Conservation (phyloP, 2,113 vertebrate species). For the Peromyscus polionotus region DNA sequence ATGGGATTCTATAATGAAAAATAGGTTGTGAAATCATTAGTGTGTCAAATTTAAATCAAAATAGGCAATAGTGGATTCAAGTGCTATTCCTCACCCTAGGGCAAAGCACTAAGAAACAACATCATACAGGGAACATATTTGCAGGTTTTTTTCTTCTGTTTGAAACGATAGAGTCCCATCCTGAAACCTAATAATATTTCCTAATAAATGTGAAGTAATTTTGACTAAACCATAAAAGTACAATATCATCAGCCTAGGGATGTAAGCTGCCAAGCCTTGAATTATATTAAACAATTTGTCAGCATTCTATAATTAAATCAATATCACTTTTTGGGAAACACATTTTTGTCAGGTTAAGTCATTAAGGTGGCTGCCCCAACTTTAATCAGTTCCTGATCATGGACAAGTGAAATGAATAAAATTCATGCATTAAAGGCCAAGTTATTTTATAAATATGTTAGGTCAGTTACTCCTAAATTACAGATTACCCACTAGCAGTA, state of each 20-base stretch:
- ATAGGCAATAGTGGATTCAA: background rate
- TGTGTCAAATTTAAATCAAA: background rate
- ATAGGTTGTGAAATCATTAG: constrained; percentile 3
- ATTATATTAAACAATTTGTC: constrained; percentile 77
- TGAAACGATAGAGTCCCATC: background rate
- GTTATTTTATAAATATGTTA: constrained; percentile 74
- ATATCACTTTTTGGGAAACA: constrained; percentile 77
- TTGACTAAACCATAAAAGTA: constrained; percentile 28
- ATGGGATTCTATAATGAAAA: background rate
- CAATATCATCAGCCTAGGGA: constrained; percentile 32
- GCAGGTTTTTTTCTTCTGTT: constrained; percentile 49
- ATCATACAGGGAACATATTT: constrained; percentile 30
- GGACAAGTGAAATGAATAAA: constrained; percentile 79
- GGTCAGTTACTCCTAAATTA: constrained; percentile 73
- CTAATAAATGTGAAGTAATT: background rate
- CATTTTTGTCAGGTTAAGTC: constrained; percentile 79
- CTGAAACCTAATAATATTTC: constrained; percentile 62
- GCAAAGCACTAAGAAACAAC: background rate
- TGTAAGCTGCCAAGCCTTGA: constrained; percentile 53
- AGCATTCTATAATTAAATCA: constrained; percentile 86
- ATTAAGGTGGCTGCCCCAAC: constrained; percentile 71
- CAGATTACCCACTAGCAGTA: constrained; percentile 43
- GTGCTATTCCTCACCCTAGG: background rate
- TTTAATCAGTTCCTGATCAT: constrained; percentile 77
- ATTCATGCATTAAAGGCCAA: constrained; percentile 71